These are phyloP conservation scores for Ptychochromis oligacanthus DNA, from an alignment of 2,113 vertebrate genomes.

Conservation along the genomic window DNA sequence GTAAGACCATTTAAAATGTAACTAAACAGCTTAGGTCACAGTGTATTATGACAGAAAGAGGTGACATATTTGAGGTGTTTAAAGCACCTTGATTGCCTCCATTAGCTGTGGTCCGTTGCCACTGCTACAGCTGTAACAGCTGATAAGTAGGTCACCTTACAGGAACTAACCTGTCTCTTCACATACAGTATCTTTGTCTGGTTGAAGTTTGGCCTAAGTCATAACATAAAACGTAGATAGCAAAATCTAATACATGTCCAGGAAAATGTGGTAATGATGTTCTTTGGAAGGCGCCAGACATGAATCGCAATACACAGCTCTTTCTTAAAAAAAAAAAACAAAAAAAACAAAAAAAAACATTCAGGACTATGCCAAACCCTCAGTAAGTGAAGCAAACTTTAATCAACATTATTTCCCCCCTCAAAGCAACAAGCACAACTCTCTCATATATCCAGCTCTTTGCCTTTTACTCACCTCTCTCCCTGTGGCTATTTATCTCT, in stretches of 20 bases:
- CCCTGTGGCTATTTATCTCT: not conserved
- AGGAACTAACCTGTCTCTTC: not conserved
- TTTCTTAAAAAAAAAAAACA: not conserved
- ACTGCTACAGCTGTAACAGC: not conserved
- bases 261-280: conserved; percentile 32
- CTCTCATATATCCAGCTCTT: not conserved
- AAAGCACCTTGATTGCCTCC: not conserved
- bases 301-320: conserved; percentile 16
- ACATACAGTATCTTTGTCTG: not conserved
- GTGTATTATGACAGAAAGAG: not conserved
- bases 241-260: not conserved
- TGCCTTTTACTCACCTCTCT: conserved; percentile 33
- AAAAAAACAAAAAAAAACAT: too few relatives aligned
- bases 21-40: not conserved
- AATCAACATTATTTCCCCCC: not conserved
- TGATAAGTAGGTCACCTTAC: not conserved
- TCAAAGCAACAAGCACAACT: conserved; percentile 26
- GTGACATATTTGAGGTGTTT: not conserved
- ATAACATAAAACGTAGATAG: not conserved
- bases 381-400: not conserved
- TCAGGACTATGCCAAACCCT: conserved; percentile 12
- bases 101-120: not conserved
- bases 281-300: not conserved
- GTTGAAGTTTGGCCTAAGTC: not conserved
- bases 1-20: too few relatives aligned